A percentile compares a stretch with the other conserved stretches of the same genome.
Evolutionary conservation across 2,888 invertebrate species (phyloP).

Genomic region (Unio pictorum): DNA sequence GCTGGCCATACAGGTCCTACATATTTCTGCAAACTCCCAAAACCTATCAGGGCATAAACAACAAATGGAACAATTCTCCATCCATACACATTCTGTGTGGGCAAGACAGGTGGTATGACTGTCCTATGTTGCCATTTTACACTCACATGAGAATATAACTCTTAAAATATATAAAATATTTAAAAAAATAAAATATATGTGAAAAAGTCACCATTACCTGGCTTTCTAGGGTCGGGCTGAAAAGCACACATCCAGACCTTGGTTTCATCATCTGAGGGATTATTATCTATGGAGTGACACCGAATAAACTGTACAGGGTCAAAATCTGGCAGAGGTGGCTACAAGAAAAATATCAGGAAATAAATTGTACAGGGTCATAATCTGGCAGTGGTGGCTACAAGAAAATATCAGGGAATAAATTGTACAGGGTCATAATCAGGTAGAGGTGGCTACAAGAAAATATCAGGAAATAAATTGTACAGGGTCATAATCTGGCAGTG

Average conservation of each 20-base stretch:
- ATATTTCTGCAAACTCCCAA: too few relatives aligned
- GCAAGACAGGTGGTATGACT: too few relatives aligned
- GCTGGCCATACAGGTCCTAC: too few relatives aligned
- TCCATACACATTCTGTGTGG: too few relatives aligned
- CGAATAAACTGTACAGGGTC: slow-evolving; percentile 70
- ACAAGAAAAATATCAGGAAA: slow-evolving; percentile 7
- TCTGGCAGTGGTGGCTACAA: slow-evolving; percentile 50
- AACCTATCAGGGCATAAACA: too few relatives aligned
- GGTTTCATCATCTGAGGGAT: slow-evolving; percentile 71
- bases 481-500: slow-evolving; percentile 62
- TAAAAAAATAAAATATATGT: too few relatives aligned
- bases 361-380: slow-evolving; percentile 67
- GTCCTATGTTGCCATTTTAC: too few relatives aligned
- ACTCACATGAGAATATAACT: too few relatives aligned
- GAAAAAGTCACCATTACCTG: slow-evolving; percentile 21
- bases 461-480: slow-evolving; percentile 51
- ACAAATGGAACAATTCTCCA: too few relatives aligned
- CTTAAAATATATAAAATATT: too few relatives aligned
- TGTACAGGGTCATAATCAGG: slow-evolving; percentile 63
- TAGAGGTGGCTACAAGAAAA: slow-evolving; percentile 36
- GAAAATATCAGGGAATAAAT: slow-evolving; percentile 46
- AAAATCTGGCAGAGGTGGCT: slow-evolving; percentile 57
- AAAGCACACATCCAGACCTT: slow-evolving; percentile 74
- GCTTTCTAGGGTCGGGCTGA: slow-evolving; percentile 66
- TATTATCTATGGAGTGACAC: slow-evolving; percentile 72